Evolutionary conservation across 2,113 vertebrate genomes (phyloP).

Genomic region (Stictonetta naevosa): DNA sequence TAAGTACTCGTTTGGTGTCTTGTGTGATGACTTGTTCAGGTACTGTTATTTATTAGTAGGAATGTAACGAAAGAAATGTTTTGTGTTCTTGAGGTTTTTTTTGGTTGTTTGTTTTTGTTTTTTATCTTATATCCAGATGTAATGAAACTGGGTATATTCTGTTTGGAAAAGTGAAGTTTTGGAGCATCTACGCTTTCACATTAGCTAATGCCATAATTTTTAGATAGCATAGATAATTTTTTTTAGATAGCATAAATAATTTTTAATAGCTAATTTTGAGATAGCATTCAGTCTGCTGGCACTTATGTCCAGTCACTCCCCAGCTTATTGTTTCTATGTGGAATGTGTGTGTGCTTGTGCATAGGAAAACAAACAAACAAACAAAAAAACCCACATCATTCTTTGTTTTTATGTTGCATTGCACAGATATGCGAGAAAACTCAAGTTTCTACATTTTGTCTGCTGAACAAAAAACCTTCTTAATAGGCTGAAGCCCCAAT

Average conservation of each 20-base stretch:
- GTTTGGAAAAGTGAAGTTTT: neutral
- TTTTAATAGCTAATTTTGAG: neutral
- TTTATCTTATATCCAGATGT: neutral
- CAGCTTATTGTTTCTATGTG: neutral
- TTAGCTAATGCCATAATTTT: neutral
- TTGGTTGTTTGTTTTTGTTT: neutral
- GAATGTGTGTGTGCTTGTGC: neutral
- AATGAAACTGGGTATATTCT: neutral
- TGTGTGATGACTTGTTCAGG: neutral
- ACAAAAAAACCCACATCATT: neutral
- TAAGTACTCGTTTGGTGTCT: neutral
- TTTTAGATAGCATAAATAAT: neutral
- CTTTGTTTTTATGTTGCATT: neutral
- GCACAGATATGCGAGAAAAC: neutral
- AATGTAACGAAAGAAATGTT: neutral
- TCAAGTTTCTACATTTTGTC: neutral
- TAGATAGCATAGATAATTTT: too few relatives aligned
- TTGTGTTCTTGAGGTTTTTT: neutral
- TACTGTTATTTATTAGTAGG: neutral
- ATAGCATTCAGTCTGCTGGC: rapidly evolving
- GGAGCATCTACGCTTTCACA: neutral
- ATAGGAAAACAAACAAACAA: neutral
- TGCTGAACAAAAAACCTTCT: neutral
- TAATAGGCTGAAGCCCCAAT: neutral
- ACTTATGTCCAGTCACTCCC: neutral